Conservation (phyloP, 2,888 invertebrate genomes). For the Mythimna impura region DNA sequence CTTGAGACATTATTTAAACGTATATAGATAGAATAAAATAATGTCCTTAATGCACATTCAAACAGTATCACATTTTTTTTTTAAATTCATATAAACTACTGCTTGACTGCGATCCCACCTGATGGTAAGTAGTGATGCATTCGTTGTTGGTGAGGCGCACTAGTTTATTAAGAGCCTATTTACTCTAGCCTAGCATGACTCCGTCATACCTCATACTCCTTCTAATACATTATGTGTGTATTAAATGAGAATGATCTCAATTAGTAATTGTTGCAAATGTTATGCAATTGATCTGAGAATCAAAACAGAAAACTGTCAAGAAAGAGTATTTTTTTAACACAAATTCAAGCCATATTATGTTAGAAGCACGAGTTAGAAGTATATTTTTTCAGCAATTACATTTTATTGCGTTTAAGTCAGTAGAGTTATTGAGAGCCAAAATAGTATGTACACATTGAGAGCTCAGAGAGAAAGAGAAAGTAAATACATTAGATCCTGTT, state of each 20-base stretch:
- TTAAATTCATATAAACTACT: no score
- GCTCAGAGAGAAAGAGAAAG: not conserved
- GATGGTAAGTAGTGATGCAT: no score
- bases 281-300: constrained; percentile 4
- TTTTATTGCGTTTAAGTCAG: not conserved
- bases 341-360: not conserved
- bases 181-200: no score
- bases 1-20: constrained; percentile 68
- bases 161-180: no score
- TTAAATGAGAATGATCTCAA: constrained; percentile 5
- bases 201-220: no score
- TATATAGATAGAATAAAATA: constrained; percentile 48
- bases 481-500: not conserved
- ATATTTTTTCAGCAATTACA: not conserved
- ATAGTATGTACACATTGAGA: not conserved
- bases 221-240: constrained; percentile 3
- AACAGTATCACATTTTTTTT: constrained; percentile 13
- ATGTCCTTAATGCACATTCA: constrained; percentile 20
- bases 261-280: constrained; percentile 21
- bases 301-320: not conserved
- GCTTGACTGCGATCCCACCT: no score
- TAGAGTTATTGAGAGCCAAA: not conserved
- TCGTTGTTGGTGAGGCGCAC: no score
- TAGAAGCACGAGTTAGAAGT: not conserved
- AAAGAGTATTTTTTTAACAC: not conserved